A percentile compares a stretch with the other conserved stretches of the same genome.
phyloP scores from a whole-genome alignment of 2,113 vertebrate genomes.

The Dasyurus viverrinus region DNA sequence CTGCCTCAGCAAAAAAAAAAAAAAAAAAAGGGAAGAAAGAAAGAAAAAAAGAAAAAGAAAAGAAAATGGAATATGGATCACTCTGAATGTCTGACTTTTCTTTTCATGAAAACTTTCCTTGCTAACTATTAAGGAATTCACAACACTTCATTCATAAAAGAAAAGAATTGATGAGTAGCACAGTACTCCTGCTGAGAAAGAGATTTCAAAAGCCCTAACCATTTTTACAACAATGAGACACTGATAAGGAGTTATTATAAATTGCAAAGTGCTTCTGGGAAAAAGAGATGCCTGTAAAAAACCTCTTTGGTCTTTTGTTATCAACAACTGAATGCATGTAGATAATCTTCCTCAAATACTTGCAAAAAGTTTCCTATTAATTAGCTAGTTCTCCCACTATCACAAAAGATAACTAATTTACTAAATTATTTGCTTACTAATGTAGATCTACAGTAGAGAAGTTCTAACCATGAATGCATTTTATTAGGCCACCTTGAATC shows the following conservation, averaged over 20 bases:
- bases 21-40: too few relatives aligned
- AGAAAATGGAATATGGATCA: slow-evolving; percentile 6
- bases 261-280: slow-evolving; percentile 70
- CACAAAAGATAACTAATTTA: slow-evolving; percentile 76
- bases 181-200: slow-evolving; percentile 51
- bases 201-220: slow-evolving; percentile 67
- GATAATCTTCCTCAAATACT: slow-evolving; percentile 71
- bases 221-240: slow-evolving; percentile 74
- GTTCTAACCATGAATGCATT: slow-evolving; percentile 68
- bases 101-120: slow-evolving; percentile 20
- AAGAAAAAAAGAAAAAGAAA: neutral
- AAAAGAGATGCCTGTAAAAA: slow-evolving; percentile 75
- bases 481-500: slow-evolving; percentile 76
- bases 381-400: slow-evolving; percentile 76
- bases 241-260: slow-evolving; percentile 71
- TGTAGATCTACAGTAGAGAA: slow-evolving; percentile 71
- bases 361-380: slow-evolving; percentile 77
- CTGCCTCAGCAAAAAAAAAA: too few relatives aligned
- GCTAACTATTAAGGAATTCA: slow-evolving; percentile 37
- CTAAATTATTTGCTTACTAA: slow-evolving; percentile 81
- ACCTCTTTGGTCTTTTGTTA: slow-evolving; percentile 76
- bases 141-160: slow-evolving; percentile 46
- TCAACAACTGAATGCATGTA: slow-evolving; percentile 62
- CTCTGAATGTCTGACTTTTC: slow-evolving; percentile 40
- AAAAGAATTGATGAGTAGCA: slow-evolving; percentile 52